phyloP scores from a whole-genome alignment of 1,140 invertebrate genomes.

The Ganaspis sp. region DNA sequence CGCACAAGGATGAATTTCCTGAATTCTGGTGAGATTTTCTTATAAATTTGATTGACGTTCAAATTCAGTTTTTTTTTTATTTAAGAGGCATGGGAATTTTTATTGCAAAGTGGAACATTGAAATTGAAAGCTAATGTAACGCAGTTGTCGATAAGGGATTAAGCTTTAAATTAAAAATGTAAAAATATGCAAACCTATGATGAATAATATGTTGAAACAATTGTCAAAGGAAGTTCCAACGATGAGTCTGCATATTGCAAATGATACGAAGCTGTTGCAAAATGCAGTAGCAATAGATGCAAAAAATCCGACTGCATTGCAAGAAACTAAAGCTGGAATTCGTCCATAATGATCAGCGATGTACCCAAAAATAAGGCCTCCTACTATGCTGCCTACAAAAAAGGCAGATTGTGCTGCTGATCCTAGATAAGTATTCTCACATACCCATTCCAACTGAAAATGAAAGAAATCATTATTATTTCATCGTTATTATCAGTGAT shows the following conservation, averaged over 20 bases:
- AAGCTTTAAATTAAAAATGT: background rate
- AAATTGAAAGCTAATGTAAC: no score
- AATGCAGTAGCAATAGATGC: constrained; percentile 88
- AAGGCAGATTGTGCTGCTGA: constrained; percentile 86
- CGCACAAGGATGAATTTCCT: no score
- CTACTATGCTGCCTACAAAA: constrained; percentile 75
- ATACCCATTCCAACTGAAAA: constrained; percentile 66
- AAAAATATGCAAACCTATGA: constrained; percentile 82
- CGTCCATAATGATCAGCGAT: constrained; percentile 77
- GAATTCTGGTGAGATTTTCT: no score
- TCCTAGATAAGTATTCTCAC: constrained; percentile 84
- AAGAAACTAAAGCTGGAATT: constrained; percentile 78
- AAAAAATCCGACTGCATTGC: constrained; percentile 86
- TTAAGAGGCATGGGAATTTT: no score
- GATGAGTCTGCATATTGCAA: constrained; percentile 86
- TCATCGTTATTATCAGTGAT: background rate
- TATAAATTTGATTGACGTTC: no score
- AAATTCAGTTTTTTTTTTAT: no score
- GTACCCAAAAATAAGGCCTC: constrained; percentile 76
- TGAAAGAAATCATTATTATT: background rate
- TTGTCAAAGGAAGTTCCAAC: constrained; percentile 92
- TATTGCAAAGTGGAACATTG: no score
- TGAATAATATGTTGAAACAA: constrained; percentile 94
- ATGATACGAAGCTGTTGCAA: constrained; percentile 84
- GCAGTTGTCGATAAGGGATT: background rate